Evolutionary conservation across 2,888 invertebrate species (phyloP), one percentile per base, ranked within the genome.

Genomic region (Dynastes maya): DNA sequence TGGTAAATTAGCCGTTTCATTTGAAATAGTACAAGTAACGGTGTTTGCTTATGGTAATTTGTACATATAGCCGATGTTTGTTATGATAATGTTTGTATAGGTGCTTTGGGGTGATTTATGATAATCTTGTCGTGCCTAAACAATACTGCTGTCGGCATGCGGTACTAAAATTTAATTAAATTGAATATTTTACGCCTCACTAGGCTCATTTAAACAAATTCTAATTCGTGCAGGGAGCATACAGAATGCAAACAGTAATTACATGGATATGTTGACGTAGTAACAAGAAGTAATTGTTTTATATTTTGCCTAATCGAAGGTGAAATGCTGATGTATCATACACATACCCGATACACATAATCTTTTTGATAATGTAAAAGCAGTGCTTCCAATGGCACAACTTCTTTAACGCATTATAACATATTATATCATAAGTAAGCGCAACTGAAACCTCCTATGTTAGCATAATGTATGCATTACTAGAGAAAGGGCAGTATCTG

Each of bases 71-170:
- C 51, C 61, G 64, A 77, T 80, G 78, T 79, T 79, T 79, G 79
- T 76, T 79, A 76, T 79, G 79, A 79, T 80, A 81, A 80, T 80
- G 79, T 81, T 81, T 80, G 79, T 72, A 77, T 78, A 79, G 80
- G 78, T 79, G 79, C 77, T 79, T 61, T 67, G 72, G 64, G 78
- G 71, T 81, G 80, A 81, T 80, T 81, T 80, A 81, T 80, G 81
- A 76, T 80, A 81, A 81, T 81, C 81, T 80, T 79, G 78, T 78
- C 64, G 77, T 68, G 40, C 45, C 40, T 61, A 79, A 79, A 77
- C 74, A 77, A 64, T 77, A 61, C 51, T 77, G 63, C n/a, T 45
- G 67, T 29, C n/a, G 45, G 55, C 5, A 76, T 37, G 4, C 6
- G 40, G 37, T 32, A 16, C 22, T 58, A 67, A 76, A 76, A 76